Base-by-base conservation (phyloP, 2,113 vertebrate species). In the Gallinago paraguaiae region DNA sequence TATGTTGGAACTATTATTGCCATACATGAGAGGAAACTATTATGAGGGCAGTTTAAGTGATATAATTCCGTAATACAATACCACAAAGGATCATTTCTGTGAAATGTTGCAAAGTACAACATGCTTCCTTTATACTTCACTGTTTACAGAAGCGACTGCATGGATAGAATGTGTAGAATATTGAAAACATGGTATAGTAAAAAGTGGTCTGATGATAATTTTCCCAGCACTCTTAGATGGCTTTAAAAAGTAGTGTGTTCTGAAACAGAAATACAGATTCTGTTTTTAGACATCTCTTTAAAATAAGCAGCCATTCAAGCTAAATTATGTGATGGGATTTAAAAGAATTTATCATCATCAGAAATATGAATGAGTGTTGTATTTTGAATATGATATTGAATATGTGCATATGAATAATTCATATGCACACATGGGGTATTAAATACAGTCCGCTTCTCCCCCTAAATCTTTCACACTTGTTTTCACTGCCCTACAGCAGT, bases 101-200 rank as follows among this genome's bases (percentile, higher is more conserved):
- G 53, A 18, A 84, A 45, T 4, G 8, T 15, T n/a, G 30, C 45
- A 65, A 59, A 54, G 17, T 37, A 75, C 6, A 74, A 13, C 20
- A 35, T 10, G 13, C 12, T 70, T 76, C 28, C 39, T 57, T 43
- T 46, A 37, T n/a, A 54, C 33, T 65, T 76, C 41, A 17, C 68
- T 69, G 50, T 46, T 95, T 48, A 48, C 11, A 51, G 75, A 48
- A 80, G 22, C 50, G 14, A 43, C 71, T 79, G 15, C 39, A 25
- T 35, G n/a, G 0, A 0, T 2, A 82, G 24, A 67, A 75, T 11
- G 5, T 0, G 0, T 10, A 63, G 56, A 71, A 63, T 74, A 78
- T 23, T 83, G 57, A 80, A 90, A 92, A 63, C 13, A 31, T 0
- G 0, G 13, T 63, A n/a, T 37, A 71, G 23, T 39, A 74, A 81